Conservation (phyloP, 2,797 vertebrate genomes). For the Sandelia bainsii region DNA sequence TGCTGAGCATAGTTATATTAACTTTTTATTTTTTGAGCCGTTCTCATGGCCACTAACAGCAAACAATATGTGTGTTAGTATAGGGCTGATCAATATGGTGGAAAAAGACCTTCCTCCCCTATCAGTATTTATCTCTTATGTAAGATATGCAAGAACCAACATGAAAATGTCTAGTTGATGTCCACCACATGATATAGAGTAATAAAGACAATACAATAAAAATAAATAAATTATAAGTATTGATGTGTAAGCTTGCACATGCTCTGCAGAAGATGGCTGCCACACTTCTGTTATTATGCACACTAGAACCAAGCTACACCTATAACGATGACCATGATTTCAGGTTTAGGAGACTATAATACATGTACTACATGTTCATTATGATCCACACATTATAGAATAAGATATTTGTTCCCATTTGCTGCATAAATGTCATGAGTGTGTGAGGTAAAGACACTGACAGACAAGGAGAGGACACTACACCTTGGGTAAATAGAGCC, state of each 20-base stretch:
- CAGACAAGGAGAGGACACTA: slow-evolving; percentile 1
- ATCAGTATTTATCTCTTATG: slow-evolving; percentile 49
- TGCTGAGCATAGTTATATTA: slow-evolving; percentile 47
- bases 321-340: slow-evolving; percentile 45
- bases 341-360: slow-evolving; percentile 54
- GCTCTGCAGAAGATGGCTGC: slow-evolving; percentile 47
- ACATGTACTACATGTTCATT: slow-evolving; percentile 39
- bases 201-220: slow-evolving; percentile 12
- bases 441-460: slow-evolving; percentile 14
- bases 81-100: slow-evolving; percentile 35
- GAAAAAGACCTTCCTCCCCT: slow-evolving; percentile 3
- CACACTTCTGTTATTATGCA: slow-evolving; percentile 51
- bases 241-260: slow-evolving; percentile 45
- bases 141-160: slow-evolving; percentile 35
- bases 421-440: slow-evolving; percentile 40
- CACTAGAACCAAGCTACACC: slow-evolving; percentile 47
- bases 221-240: slow-evolving; percentile 8
- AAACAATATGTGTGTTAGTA: slow-evolving; percentile 39
- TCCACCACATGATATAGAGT: slow-evolving; percentile 29
- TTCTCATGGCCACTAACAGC: slow-evolving; percentile 46
- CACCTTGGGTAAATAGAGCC: neutral
- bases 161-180: slow-evolving; percentile 26
- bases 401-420: slow-evolving; percentile 53
- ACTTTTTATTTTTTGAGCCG: slow-evolving; percentile 35
- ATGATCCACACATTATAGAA: slow-evolving; percentile 25